Base-by-base conservation (phyloP, 2,888 invertebrate species). In the Odontomyia ornata region DNA sequence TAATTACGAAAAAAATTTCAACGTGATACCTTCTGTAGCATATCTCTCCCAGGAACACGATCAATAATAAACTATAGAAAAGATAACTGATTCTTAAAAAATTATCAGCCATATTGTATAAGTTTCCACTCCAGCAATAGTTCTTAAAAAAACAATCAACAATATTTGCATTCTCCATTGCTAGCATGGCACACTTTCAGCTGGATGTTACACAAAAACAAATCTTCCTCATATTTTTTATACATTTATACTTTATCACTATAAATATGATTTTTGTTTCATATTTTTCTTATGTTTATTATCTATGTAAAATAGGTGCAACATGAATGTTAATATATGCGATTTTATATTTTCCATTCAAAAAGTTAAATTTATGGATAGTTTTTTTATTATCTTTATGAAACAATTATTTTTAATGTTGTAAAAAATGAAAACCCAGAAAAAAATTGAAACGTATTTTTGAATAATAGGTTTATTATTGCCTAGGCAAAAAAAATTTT, bases 241-340 rank as follows among this genome's bases (percentile, higher is more conserved):
- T 28, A 57, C 30, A 30, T 30, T 65, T 65, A 69, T 46, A 69
- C 46, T 46, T 47, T 46, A 47, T 69, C 30, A 30, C 21, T 9
- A 9, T 36, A 36, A 36, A 23, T 25, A 62, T 23, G 5, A 21
- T 23, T 25, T 25, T 62, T 7, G 13, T 13, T 23, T 69, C 11
- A 71, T 25, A 13, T 69, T 43, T 46, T 30, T 52, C 15, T 56
- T 71, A 47, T 15, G 18, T 27, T 71, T 71, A 46, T 52, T 67
- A 69, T 76, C 57, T 7, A 43, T 62, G 52, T 78, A 75, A 76
- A 73, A 73, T 77, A 79, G 77, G 77, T 79, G 79, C 79, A 79
- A 79, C 76, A 78, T 79, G 77, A 79, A 79, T 77, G 79, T 79
- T 79, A 75, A 27, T 75, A 52, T 64, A 64, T 73, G 23, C 60